A percentile compares a stretch with the other conserved stretches of the same genome.
Evolutionary conservation across 2,888 invertebrate species (phyloP).

Genomic region (Boloria euphrosyne): DNA sequence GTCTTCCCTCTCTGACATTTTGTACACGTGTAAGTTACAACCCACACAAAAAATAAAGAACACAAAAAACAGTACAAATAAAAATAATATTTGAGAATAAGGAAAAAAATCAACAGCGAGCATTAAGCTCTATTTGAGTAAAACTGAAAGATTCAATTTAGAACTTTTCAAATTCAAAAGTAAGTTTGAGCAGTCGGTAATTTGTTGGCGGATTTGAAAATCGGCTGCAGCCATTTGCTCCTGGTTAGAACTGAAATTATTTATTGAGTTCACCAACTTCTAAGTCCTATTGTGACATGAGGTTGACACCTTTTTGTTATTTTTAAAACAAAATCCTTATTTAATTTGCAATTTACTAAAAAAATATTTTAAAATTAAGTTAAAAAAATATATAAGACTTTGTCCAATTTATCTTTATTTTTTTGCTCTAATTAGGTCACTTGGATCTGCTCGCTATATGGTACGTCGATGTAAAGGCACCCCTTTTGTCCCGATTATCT

Average conservation of each 20-base stretch:
- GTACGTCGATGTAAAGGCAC: too few species aligned
- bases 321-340: not conserved
- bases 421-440: too few species aligned
- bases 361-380: not conserved
- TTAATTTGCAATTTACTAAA: not conserved
- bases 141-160: conserved; percentile 48
- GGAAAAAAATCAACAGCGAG: not conserved
- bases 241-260: conserved; percentile 40
- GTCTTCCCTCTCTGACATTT: too few species aligned
- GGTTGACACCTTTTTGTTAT: not conserved
- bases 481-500: too few species aligned
- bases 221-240: conserved; percentile 40
- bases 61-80: not conserved
- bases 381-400: too few species aligned
- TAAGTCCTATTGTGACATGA: conserved; percentile 1
- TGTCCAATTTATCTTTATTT: too few species aligned
- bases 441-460: too few species aligned
- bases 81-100: not conserved
- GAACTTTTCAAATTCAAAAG: conserved; percentile 46
- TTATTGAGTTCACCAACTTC: conserved; percentile 33
- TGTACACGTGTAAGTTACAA: too few species aligned
- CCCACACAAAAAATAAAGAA: not conserved
- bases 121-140: conserved; percentile 22
- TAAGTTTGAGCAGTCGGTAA: conserved; percentile 46
- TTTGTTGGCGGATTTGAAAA: conserved; percentile 47